Evolutionary conservation across 2,888 invertebrate genomes (phyloP).

Genomic region (Pyrochroa serraticornis): DNA sequence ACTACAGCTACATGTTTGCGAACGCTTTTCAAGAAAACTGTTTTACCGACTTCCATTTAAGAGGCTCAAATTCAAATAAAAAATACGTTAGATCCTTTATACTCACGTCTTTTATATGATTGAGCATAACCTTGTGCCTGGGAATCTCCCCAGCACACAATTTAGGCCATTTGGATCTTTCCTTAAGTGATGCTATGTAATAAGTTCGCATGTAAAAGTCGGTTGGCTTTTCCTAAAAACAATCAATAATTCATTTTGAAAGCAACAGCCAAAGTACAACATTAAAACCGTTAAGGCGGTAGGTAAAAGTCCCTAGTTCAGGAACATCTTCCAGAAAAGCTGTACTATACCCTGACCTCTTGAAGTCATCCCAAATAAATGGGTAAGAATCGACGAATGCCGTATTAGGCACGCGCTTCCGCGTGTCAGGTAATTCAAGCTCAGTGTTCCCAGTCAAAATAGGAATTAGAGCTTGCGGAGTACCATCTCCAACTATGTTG

Average conservation of each 20-base stretch:
- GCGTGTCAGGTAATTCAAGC: constrained; percentile 85
- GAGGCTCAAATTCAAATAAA: too few relatives aligned
- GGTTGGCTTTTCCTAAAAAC: constrained; percentile 72
- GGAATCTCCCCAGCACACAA: constrained; percentile 76
- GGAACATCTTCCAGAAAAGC: constrained; percentile 89
- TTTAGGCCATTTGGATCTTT: constrained; percentile 61
- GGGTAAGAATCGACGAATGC: constrained; percentile 78
- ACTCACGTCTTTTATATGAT: constrained; percentile 70
- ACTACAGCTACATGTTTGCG: too few relatives aligned
- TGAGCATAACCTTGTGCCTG: constrained; percentile 70
- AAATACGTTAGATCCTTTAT: too few relatives aligned
- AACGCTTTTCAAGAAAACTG: not conserved
- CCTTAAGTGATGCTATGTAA: constrained; percentile 70
- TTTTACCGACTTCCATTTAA: too few relatives aligned
- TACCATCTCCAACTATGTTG: constrained; percentile 87
- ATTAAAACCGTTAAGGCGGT: constrained; percentile 85
- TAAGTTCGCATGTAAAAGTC: constrained; percentile 90
- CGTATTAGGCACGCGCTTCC: constrained; percentile 70
- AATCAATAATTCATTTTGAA: not conserved
- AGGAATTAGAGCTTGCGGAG: constrained; percentile 86
- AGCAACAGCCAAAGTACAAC: constrained; percentile 35
- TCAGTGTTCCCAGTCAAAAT: constrained; percentile 85
- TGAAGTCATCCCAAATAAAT: constrained; percentile 84
- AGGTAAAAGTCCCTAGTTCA: constrained; percentile 85
- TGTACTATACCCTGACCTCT: constrained; percentile 73